Evolutionary conservation across 1,140 invertebrate species (phyloP), one percentile per base, ranked within the genome.

Genomic region (Whitmania pigra): DNA sequence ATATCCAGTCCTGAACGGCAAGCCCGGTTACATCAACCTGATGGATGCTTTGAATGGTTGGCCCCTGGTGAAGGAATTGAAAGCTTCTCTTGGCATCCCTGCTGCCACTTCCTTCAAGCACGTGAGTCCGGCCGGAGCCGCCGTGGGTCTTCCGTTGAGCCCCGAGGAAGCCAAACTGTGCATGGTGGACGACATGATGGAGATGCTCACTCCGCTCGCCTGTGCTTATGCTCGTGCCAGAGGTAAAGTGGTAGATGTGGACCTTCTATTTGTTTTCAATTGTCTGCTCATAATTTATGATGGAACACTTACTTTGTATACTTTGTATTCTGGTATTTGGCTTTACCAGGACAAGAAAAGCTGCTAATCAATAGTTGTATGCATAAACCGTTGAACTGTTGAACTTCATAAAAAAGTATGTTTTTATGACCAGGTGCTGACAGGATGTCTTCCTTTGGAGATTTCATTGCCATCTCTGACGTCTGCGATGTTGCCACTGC

Each of bases 391-490:
- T n/a, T n/a, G n/a, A n/a, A n/a, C n/a, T n/a, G n/a, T n/a, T n/a
- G n/a, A n/a, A n/a, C n/a, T n/a, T 43, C 13, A 43, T 43, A 6
- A 43, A 43, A 17, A 29, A 60, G 27, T 22, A 9, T 17, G 4
- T 60, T 60, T 29, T 60, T 7, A 15, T 69, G 20, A 36, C 18
- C 73, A 85, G 94, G 95, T 53, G 94, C 95, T 22, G 96, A 99
- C 82, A 87, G 96, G 71, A 98, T 99, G 96, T 97, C 93, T 7
- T 97, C 94, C 17, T 99, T 97, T 83, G 95, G 96, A 0, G 96
- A 99, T 83, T 98, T 99, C 81, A 87, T 98, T 54, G 93, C 94
- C 17, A 79, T 99, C 0, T 97, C 94, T 0, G 93, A 97, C 78
- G 78, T 83, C 2, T 99, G 95, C 81, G 96, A 99, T 83, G 86